These are phyloP conservation scores for Mus spretus DNA, from an alignment of 2,797 vertebrate species.

Conservation along the genomic window DNA sequence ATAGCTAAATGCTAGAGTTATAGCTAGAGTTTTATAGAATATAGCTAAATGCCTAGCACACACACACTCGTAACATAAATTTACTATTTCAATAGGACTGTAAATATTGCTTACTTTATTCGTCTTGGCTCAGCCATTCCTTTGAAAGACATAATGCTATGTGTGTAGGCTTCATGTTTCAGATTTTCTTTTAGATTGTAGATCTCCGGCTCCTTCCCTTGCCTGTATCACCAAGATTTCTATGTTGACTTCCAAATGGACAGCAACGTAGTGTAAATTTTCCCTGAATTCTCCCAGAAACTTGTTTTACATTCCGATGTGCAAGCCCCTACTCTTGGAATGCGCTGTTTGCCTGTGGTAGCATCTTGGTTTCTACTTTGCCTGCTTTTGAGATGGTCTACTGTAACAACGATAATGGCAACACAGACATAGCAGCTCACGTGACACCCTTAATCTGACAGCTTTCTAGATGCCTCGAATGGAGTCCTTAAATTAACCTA, in stretches of 20 bases:
- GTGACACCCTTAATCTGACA: background rate
- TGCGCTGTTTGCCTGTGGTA: background rate
- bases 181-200: background rate
- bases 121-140: background rate
- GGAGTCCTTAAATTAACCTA: no score
- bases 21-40: no score
- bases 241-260: background rate
- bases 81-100: background rate
- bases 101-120: background rate
- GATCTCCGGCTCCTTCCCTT: background rate
- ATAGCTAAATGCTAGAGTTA: no score
- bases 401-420: background rate
- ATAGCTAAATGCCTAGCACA: background rate
- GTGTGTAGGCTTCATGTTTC: background rate
- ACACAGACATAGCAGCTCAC: fast-evolving
- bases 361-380: background rate
- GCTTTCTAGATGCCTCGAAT: background rate
- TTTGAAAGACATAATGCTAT: slow-evolving; percentile 4
- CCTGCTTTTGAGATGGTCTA: background rate
- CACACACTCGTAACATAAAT: background rate
- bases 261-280: background rate
- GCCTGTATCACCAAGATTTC: background rate
- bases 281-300: background rate
- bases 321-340: background rate
- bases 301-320: background rate